Evolutionary conservation across 2,113 vertebrate genomes (phyloP).

Genomic region (Archocentrus centrarchus): DNA sequence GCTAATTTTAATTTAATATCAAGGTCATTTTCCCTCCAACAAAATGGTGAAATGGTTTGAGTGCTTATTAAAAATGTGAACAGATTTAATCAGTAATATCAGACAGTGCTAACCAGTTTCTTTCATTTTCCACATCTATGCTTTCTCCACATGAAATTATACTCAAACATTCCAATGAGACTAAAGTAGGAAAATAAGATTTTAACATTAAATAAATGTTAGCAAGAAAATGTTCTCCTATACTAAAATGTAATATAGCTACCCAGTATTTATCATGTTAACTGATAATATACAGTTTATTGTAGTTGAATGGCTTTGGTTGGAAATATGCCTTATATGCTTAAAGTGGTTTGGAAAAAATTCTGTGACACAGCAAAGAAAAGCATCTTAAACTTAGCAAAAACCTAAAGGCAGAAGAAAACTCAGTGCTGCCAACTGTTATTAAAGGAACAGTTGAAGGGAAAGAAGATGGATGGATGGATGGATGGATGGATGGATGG

Average conservation of each 20-base stretch:
- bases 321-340: background rate
- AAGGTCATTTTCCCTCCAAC: slow-evolving; percentile 5
- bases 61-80: slow-evolving; percentile 35
- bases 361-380: no score
- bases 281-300: background rate
- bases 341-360: background rate
- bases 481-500: no score
- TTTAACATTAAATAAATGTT: background rate
- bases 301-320: background rate
- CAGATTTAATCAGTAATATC: slow-evolving; percentile 27
- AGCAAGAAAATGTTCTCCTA: background rate
- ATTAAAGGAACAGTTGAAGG: background rate
- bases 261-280: background rate
- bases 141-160: background rate
- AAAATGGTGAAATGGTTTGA: slow-evolving; percentile 28
- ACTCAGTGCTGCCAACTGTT: background rate
- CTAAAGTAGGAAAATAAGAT: background rate
- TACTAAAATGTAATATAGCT: background rate
- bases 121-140: background rate
- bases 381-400: no score
- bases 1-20: slow-evolving; percentile 22
- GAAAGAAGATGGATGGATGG: no score
- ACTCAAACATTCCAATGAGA: background rate
- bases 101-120: background rate
- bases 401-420: background rate